These are phyloP conservation scores for Agriopis leucophaearia DNA, from an alignment of 2,888 invertebrate species.

Conservation along the genomic window DNA sequence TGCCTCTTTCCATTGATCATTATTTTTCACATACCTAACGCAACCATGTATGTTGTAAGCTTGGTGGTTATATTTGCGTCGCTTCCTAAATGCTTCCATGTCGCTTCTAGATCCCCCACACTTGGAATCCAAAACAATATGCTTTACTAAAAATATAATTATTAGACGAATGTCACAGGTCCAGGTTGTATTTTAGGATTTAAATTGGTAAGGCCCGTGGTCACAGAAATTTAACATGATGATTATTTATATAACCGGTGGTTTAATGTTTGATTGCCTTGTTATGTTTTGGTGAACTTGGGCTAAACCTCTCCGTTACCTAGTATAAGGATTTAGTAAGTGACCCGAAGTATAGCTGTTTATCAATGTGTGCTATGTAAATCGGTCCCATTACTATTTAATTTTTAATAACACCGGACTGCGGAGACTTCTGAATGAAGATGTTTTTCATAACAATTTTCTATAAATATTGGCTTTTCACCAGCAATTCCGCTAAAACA, in stretches of 20 bases:
- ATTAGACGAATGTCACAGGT: conserved; percentile 79
- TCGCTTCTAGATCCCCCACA: conserved; percentile 69
- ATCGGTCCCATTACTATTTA: conserved; percentile 65
- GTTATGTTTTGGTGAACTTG: conserved; percentile 7
- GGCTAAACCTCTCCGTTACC: conserved; percentile 72
- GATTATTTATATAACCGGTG: neutral
- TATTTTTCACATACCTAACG: conserved; percentile 52
- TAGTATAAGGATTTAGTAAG: conserved; percentile 79
- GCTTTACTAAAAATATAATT: conserved; percentile 73
- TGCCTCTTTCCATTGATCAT: conserved; percentile 57
- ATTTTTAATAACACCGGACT: conserved; percentile 64
- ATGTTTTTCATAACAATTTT: conserved; percentile 47
- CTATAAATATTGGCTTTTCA: conserved; percentile 2
- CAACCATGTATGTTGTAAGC: conserved; percentile 54
- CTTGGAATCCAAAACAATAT: conserved; percentile 68
- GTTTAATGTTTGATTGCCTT: neutral
- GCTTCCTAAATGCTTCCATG: conserved; percentile 78
- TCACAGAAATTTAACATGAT: conserved; percentile 6
- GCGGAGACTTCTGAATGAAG: conserved; percentile 65
- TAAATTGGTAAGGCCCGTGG: conserved; percentile 54
- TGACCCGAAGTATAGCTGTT: conserved; percentile 74
- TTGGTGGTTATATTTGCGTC: conserved; percentile 70
- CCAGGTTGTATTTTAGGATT: conserved; percentile 82
- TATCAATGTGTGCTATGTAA: conserved; percentile 80
- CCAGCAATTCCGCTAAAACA: conserved; percentile 43